Base-by-base conservation (phyloP, 2,888 invertebrate genomes). In the Linnaemya tessellans region DNA sequence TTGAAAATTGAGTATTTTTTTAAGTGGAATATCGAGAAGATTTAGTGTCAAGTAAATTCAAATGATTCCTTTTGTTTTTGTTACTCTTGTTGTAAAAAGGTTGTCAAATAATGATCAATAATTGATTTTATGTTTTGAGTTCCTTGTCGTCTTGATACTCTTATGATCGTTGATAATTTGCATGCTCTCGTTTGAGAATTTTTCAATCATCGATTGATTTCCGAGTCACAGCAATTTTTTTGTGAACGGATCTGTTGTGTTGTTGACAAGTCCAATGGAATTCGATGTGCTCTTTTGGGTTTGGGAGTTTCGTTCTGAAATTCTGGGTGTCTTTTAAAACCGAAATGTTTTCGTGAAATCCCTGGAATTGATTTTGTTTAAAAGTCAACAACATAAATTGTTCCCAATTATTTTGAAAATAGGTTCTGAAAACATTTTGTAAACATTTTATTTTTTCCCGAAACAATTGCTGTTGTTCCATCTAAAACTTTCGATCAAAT, bases 231-330 rank as follows among this genome's bases (percentile, higher is more conserved):
- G 22, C 54, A 38, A 1, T 13, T 43, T 43, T 13, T 54, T 70
- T 70, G 68, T 41, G 30, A 30, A 30, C 30, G 2, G 2, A 30
- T n/a, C 46, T 56, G 18, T 56, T 54, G 68, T 58, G 67, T 56
- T 56, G 20, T 54, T 67, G 18, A 51, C 65, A 77, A 62, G 62
- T 71, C 64, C 71, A 64, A 35, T 35, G 30, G 67, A 43, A 49
- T 65, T 71, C 43, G n/a, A n/a, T n/a, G n/a, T n/a, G 30, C 30
- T 30, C 30, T 30, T 30, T 5, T 30, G 30, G 2, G 30, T 30
- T 30, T 30, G 30, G 5, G 30, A 30, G 30, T 30, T 30, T 30
- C 30, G 2, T 30, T 30, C 5, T 30, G 30, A 30, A 30, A 30
- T n/a, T n/a, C n/a, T n/a, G n/a, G n/a, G n/a, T n/a, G n/a, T n/a